A percentile compares a stretch with the other conserved stretches of the same genome.
Conservation (phyloP, 2,888 invertebrate genomes). For the Dione vanillae region DNA sequence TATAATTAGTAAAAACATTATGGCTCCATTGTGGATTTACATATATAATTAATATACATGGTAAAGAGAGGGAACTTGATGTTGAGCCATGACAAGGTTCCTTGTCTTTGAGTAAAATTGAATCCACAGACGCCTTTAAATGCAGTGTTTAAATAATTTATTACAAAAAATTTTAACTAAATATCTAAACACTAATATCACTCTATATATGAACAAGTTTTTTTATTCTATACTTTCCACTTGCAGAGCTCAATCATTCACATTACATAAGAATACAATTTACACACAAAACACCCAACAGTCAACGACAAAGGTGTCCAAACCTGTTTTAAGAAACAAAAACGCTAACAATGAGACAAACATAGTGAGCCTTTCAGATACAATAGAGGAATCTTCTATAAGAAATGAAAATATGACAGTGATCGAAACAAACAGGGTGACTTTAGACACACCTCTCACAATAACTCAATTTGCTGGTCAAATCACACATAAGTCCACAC, state of each 20-base stretch:
- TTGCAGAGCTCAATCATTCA: constrained; percentile 61
- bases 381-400: constrained; percentile 53
- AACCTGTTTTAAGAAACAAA: not conserved
- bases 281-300: constrained; percentile 46
- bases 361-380: constrained; percentile 62
- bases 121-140: too few relatives aligned
- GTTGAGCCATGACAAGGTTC: too few relatives aligned
- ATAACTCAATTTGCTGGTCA: constrained; percentile 71
- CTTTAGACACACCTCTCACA: constrained; percentile 67
- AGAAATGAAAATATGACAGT: constrained; percentile 56
- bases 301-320: constrained; percentile 33
- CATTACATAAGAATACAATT: constrained; percentile 56
- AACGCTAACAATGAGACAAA: constrained; percentile 49
- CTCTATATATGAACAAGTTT: constrained; percentile 7
- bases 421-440: constrained; percentile 52
- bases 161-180: too few relatives aligned
- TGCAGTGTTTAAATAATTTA: too few relatives aligned
- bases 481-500: constrained; percentile 74
- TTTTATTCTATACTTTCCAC: not conserved
- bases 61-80: too few relatives aligned
- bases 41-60: too few relatives aligned
- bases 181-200: not conserved
- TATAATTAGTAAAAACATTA: too few relatives aligned
- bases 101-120: too few relatives aligned
- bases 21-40: too few relatives aligned